Conservation (phyloP, 2,888 invertebrate species). For the Chydorus sphaericus region DNA sequence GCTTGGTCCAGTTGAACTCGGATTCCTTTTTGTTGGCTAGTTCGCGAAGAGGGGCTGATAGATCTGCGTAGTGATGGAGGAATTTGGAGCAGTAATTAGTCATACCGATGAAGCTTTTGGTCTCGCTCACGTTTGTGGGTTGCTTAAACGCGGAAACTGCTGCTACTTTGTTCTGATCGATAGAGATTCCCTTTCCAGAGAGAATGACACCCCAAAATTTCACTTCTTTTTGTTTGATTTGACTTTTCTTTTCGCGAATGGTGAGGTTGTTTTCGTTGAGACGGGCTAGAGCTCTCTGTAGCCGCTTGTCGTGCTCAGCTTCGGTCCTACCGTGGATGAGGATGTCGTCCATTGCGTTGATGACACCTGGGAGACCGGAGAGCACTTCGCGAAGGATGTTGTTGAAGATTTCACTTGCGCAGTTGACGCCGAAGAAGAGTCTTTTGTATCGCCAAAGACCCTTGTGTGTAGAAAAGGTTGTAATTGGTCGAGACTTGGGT, state of each 20-base stretch:
- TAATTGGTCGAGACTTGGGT: constrained; percentile 24
- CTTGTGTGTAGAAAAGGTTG: constrained; percentile 27
- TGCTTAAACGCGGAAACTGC: not conserved
- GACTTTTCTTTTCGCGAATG: constrained; percentile 24
- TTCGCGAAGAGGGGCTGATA: constrained; percentile 5
- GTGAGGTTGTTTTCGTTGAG: constrained; percentile 18
- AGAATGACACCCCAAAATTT: constrained; percentile 6
- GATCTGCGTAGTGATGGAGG: not conserved
- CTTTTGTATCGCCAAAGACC: constrained; percentile 28
- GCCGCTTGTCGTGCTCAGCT: constrained; percentile 23
- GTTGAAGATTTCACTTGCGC: constrained; percentile 32
- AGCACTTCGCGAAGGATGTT: constrained; percentile 27
- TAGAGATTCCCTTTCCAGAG: not conserved
- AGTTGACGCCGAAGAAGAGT: constrained; percentile 28
- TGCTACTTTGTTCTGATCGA: not conserved
- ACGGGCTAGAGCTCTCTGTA: constrained; percentile 20
- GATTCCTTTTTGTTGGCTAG: constrained; percentile 5
- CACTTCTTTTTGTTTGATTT: constrained; percentile 13
- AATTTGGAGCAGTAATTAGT: not conserved
- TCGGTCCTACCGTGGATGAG: constrained; percentile 23
- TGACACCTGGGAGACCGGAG: constrained; percentile 23
- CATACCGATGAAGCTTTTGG: constrained; percentile 7
- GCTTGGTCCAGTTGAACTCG: not conserved
- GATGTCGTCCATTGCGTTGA: constrained; percentile 29
- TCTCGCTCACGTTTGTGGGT: not conserved